Evolutionary conservation across 2,113 vertebrate genomes (phyloP), one percentile per base, ranked within the genome.

Genomic region (Brachyhypopomus occidentalis): DNA sequence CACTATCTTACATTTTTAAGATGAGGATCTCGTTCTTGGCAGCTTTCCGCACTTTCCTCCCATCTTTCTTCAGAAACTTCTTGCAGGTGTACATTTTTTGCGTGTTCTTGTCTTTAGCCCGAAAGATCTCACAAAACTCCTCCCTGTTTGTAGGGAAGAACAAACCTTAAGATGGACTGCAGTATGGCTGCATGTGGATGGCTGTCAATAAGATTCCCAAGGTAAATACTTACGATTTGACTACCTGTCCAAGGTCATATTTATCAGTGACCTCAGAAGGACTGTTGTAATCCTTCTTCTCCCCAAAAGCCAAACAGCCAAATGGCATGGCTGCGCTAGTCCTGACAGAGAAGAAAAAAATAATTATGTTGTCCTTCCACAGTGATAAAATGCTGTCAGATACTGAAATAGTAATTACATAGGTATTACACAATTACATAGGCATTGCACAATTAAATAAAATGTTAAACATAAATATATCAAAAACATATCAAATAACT

Each of bases 201-300:
- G 30, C 2, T 16, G 36, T 8, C 55, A 55, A 72, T 25, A 41
- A n/a, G 38, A 79, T 25, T 64, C 27, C 12, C 60, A 11, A 63
- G 8, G 5, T 36, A 38, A 23, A 72, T 85, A 97, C 97, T 97
- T 90, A 99, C 98, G 96, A 96, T 93, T 98, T 99, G 90, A 99
- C 94, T 89, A 96, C 95, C 91, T 99, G 97, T 85, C 97, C 98
- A 79, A 99, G 94, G 89, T 99, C 98, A 98, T 99, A 99, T 95
- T 96, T 97, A 92, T 99, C 98, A 3, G 96, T 95, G 90, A 99
- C 96, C 89, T 99, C 98, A 17, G 96, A 96, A 23, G 98, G 97
- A 90, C 95, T 97, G 91, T 96, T 98, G 89, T 99, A 99, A 94
- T 99, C 97, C 95, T 99, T 98, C 94, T 98, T 98, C 90, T 98